These are phyloP conservation scores for Thera britannica DNA, from an alignment of 2,888 invertebrate genomes.

Conservation along the genomic window DNA sequence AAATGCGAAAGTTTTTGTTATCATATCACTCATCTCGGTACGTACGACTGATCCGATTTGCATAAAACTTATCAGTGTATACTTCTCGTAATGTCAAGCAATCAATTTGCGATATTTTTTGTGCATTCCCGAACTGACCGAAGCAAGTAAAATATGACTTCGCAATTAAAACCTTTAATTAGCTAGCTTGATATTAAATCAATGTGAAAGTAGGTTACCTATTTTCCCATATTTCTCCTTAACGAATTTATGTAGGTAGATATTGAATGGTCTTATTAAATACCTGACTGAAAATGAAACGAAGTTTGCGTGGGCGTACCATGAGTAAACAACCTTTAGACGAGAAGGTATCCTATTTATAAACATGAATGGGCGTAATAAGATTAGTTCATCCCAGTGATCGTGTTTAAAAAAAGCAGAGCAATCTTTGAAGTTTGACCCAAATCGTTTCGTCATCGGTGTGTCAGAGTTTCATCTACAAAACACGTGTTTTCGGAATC, in stretches of 20 bases:
- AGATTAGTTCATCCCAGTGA: slow-evolving; percentile 27
- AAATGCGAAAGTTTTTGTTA: no score
- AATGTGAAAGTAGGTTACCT: slow-evolving; percentile 5
- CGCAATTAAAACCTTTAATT: no score
- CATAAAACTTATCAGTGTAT: no score
- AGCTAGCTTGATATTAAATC: background rate
- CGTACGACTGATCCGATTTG: no score
- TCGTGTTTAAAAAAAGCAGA: slow-evolving; percentile 2
- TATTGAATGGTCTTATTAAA: slow-evolving; percentile 56
- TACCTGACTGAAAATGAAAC: slow-evolving; percentile 48
- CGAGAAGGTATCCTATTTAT: slow-evolving; percentile 51
- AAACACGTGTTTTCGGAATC: background rate
- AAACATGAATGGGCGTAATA: slow-evolving; percentile 43
- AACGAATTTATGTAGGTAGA: slow-evolving; percentile 39
- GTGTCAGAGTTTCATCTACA: background rate
- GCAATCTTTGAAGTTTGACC: slow-evolving; percentile 4
- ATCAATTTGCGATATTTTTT: no score
- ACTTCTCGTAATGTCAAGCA: no score
- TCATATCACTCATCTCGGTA: no score
- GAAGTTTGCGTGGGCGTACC: slow-evolving; percentile 63
- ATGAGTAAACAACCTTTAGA: slow-evolving; percentile 51
- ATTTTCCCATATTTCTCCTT: slow-evolving; percentile 13
- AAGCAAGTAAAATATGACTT: no score
- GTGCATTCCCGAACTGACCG: no score
- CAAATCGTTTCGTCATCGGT: background rate